A percentile compares a stretch with the other conserved stretches of the same genome.
Conservation (phyloP, 1,140 invertebrate genomes). For the Ladona fulva region DNA sequence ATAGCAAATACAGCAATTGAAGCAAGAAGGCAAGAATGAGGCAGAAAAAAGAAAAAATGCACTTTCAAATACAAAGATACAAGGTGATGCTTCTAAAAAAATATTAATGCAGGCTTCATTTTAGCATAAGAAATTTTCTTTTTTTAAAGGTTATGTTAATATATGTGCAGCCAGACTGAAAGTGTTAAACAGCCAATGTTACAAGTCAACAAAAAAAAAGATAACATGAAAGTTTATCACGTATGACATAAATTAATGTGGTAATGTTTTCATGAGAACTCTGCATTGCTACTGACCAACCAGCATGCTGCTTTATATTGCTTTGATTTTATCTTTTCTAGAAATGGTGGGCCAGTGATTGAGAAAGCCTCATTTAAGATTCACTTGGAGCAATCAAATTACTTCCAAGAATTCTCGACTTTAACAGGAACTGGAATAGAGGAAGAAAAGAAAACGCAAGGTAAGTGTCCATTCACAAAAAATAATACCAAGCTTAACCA, state of each 20-base stretch:
- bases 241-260: neutral
- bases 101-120: neutral
- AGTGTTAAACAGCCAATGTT: neutral
- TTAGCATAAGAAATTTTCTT: neutral
- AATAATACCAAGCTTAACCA: too few relatives aligned
- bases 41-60: neutral
- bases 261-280: conserved; percentile 6
- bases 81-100: neutral
- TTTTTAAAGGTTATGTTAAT: neutral
- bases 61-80: neutral
- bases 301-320: neutral
- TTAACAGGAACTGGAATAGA: neutral
- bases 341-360: neutral
- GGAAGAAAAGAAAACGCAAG: neutral
- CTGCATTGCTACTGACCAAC: neutral
- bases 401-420: neutral
- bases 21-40: neutral
- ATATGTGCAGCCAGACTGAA: neutral
- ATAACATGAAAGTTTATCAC: neutral
- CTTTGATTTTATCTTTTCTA: neutral
- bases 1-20: neutral
- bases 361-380: neutral
- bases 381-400: conserved; percentile 1
- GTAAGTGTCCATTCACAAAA: too few relatives aligned
- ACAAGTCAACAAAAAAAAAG: neutral